These are phyloP conservation scores for Ips typographus DNA, from an alignment of 1,140 invertebrate species.

Conservation along the genomic window DNA sequence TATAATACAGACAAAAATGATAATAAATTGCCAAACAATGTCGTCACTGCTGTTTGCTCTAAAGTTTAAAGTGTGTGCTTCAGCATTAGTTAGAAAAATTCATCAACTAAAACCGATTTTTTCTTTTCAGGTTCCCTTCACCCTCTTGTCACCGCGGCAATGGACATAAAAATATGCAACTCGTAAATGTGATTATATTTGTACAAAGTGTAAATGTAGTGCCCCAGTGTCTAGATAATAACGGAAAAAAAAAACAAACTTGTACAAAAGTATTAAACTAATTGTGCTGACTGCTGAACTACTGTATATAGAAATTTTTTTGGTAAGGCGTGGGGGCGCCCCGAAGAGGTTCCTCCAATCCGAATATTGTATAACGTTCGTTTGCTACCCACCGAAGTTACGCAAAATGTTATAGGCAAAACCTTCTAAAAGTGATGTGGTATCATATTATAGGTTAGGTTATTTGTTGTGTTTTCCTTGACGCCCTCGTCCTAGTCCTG, in stretches of 20 bases:
- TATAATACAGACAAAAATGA: too few relatives aligned
- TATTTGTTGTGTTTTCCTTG: constrained; percentile 36
- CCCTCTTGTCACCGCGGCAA: constrained; percentile 49
- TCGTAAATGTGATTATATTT: constrained; percentile 55
- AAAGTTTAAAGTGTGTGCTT: not conserved
- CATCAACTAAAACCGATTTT: constrained; percentile 3
- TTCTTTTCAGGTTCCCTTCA: constrained; percentile 47
- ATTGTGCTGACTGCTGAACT: constrained; percentile 49
- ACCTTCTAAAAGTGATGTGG: constrained; percentile 49
- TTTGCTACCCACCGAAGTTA: constrained; percentile 38
- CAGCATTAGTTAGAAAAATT: not conserved
- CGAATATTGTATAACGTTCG: constrained; percentile 28
- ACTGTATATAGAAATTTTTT: constrained; percentile 40
- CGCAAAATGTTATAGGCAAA: constrained; percentile 43
- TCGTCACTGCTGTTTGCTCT: too few relatives aligned
- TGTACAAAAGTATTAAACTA: constrained; percentile 54
- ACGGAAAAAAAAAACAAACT: constrained; percentile 41
- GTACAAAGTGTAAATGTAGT: constrained; percentile 56
- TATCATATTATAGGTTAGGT: constrained; percentile 48
- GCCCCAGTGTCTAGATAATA: constrained; percentile 52
- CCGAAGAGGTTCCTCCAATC: constrained; percentile 40
- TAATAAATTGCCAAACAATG: too few relatives aligned
- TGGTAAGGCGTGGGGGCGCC: constrained; percentile 42
- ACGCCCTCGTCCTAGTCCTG: constrained; percentile 42
- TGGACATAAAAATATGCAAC: constrained; percentile 54